Conservation (phyloP, 2,888 invertebrate species). For the Acleris laterana region DNA sequence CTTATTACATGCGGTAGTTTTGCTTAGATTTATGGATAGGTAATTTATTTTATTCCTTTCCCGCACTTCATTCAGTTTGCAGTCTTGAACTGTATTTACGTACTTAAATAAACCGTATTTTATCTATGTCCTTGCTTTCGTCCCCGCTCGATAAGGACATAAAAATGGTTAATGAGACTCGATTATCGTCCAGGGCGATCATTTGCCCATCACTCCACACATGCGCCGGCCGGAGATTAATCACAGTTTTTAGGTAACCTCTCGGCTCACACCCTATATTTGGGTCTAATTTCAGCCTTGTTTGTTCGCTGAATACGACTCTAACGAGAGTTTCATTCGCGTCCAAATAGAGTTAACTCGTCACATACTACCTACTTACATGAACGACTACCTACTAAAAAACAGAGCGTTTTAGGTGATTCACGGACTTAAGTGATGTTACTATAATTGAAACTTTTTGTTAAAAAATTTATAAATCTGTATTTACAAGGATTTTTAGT, state of each 20-base stretch:
- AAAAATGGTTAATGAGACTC: slow-evolving; percentile 31
- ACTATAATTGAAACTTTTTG: neutral
- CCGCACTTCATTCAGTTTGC: neutral
- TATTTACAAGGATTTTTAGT: too few relatives aligned
- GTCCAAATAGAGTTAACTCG: slow-evolving; percentile 25
- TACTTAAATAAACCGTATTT: too few relatives aligned
- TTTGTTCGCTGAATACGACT: slow-evolving; percentile 35
- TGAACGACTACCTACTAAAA: slow-evolving; percentile 25
- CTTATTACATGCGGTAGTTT: slow-evolving; percentile 1
- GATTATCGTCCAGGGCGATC: slow-evolving; percentile 33
- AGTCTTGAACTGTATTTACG: neutral
- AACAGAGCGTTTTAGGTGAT: neutral
- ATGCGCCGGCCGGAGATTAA: slow-evolving; percentile 34
- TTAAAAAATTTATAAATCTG: neutral
- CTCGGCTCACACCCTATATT: slow-evolving; percentile 32
- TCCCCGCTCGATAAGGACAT: neutral
- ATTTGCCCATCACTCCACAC: slow-evolving; percentile 37
- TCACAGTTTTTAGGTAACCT: slow-evolving; percentile 36
- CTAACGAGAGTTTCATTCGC: slow-evolving; percentile 35
- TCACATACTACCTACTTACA: slow-evolving; percentile 17
- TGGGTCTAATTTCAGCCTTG: slow-evolving; percentile 34
- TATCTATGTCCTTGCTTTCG: neutral
- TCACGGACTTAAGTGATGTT: neutral
- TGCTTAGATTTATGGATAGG: slow-evolving; percentile 1
- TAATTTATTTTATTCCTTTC: neutral